Evolutionary conservation across 2,113 vertebrate genomes (phyloP).

Genomic region (Odobenus rosmarus): DNA sequence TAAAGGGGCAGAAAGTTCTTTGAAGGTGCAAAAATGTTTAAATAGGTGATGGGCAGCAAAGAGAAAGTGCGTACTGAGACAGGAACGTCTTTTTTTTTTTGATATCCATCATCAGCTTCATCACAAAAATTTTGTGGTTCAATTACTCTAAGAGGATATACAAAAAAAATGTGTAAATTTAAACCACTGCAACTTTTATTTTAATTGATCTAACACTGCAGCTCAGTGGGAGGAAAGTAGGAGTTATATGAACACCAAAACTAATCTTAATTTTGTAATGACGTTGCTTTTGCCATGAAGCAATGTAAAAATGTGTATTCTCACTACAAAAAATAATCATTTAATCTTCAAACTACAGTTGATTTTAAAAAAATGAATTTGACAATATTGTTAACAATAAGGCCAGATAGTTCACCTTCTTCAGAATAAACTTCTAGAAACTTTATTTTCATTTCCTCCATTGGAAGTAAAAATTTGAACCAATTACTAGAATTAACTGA

Average conservation of each 20-base stretch:
- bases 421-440: not conserved
- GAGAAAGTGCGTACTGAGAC: not conserved
- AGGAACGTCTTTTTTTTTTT: not conserved
- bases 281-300: not conserved
- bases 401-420: not conserved
- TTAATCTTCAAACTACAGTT: not conserved
- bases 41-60: not conserved
- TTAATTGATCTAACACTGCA: not conserved
- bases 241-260: not conserved
- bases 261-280: not conserved
- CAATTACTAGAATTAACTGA: conserved; percentile 25
- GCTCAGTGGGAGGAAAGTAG: not conserved
- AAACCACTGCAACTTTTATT: not conserved
- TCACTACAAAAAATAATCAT: not conserved
- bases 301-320: not conserved
- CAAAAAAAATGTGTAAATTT: conserved; percentile 11
- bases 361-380: not conserved
- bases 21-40: not conserved
- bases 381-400: not conserved
- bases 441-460: not conserved
- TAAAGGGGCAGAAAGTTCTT: not conserved
- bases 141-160: not conserved
- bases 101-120: not conserved
- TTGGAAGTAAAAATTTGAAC: not conserved
- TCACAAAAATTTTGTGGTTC: not conserved